phyloP scores from a whole-genome alignment of 2,797 vertebrate genomes.

The Paguma larvata region DNA sequence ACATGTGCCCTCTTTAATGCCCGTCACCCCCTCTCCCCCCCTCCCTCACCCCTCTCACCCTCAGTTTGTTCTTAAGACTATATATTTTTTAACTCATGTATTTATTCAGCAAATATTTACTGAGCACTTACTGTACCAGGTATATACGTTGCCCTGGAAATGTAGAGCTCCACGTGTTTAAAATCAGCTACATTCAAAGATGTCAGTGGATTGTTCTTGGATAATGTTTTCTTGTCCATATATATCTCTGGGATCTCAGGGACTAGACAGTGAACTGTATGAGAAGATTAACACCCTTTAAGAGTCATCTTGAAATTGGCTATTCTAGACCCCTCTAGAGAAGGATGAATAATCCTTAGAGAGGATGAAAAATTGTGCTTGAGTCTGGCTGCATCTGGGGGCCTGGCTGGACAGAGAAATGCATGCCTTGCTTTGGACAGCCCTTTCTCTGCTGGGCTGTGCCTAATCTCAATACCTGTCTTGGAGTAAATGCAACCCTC shows the following conservation, averaged over 20 bases:
- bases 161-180: background rate
- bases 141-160: background rate
- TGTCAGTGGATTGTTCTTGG: background rate
- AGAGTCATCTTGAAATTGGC: background rate
- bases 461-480: background rate
- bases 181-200: background rate
- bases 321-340: background rate
- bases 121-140: background rate
- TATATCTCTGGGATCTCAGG: background rate
- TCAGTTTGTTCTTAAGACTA: background rate
- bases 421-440: background rate
- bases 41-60: no score
- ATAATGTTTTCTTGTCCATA: background rate
- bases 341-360: background rate
- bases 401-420: background rate
- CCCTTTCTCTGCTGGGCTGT: background rate
- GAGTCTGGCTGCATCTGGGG: background rate
- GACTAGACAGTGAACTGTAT: background rate
- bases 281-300: background rate
- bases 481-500: background rate
- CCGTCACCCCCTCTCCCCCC: no score
- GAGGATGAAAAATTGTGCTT: background rate
- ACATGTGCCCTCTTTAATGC: no score
- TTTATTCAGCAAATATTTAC: background rate
- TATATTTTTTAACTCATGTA: background rate